A percentile compares a stretch with the other conserved stretches of the same genome.
phyloP scores from a whole-genome alignment of 64 coral and sea anemone genomes.

The Dendronephthya gigantea region DNA sequence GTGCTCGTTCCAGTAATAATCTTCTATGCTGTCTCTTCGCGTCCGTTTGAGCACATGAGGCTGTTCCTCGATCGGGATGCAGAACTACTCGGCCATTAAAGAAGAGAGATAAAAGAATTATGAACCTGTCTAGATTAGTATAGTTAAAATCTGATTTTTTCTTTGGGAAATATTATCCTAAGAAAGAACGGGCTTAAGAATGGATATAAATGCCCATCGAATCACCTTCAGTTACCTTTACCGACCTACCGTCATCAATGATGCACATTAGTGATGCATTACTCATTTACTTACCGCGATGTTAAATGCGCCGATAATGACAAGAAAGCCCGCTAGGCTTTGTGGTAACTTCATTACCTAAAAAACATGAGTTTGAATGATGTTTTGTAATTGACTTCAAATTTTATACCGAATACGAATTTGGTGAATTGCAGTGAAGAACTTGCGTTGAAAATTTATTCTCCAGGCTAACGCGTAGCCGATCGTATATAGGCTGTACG shows the following conservation, averaged over 20 bases:
- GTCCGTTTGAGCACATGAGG: constrained; percentile 27
- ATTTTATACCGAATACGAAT: neutral
- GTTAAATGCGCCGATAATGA: neutral
- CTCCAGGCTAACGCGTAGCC: too few species aligned
- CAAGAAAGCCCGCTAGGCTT: neutral
- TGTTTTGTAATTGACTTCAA: neutral
- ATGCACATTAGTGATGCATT: too few species aligned
- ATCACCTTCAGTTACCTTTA: too few species aligned
- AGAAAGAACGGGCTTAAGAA: too few species aligned
- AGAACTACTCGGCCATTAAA: neutral
- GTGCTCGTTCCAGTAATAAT: constrained; percentile 62
- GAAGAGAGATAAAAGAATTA: neutral
- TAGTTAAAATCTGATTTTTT: neutral
- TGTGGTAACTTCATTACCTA: neutral
- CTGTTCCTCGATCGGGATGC: constrained; percentile 9
- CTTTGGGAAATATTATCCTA: too few species aligned
- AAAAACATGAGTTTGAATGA: neutral
- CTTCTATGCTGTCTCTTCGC: neutral
- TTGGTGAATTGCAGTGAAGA: too few species aligned
- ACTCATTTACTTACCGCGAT: neutral
- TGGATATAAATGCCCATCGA: too few species aligned
- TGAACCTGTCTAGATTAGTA: neutral
- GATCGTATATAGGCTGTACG: too few species aligned
- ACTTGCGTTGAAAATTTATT: too few species aligned
- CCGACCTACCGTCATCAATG: too few species aligned